phyloP scores from a whole-genome alignment of 2,888 invertebrate species.

The Netelia virgata region DNA sequence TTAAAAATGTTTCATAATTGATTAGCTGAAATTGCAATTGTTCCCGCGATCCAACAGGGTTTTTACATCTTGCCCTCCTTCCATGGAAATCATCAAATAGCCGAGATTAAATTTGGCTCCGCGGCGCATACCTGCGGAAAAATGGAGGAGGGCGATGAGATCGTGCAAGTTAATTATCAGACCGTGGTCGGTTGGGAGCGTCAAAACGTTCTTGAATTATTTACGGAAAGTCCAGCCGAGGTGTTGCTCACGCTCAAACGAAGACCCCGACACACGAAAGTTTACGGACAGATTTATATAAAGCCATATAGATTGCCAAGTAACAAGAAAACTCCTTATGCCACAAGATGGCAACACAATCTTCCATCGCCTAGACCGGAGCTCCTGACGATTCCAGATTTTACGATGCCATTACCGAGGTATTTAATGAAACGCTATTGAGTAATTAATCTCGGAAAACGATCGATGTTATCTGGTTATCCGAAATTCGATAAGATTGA shows the following conservation, averaged over 20 bases:
- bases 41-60: conserved; percentile 86
- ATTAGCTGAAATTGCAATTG: neutral
- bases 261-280: conserved; percentile 92
- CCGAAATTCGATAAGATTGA: conserved; percentile 40
- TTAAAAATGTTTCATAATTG: neutral
- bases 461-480: neutral
- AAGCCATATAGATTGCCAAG: conserved; percentile 91
- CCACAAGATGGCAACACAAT: conserved; percentile 89
- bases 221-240: conserved; percentile 92
- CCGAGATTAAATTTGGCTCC: conserved; percentile 95
- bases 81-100: conserved; percentile 92
- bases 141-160: conserved; percentile 98
- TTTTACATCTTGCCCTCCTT: conserved; percentile 95
- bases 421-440: conserved; percentile 72
- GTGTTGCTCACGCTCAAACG: conserved; percentile 93
- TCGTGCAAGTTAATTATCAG: conserved; percentile 92
- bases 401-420: conserved; percentile 87
- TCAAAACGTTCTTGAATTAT: conserved; percentile 90
- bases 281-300: conserved; percentile 91
- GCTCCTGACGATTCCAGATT: conserved; percentile 87
- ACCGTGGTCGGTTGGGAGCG: conserved; percentile 93
- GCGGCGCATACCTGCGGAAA: conserved; percentile 96
- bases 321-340: conserved; percentile 89
- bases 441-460: neutral
- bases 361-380: conserved; percentile 89